These are phyloP conservation scores for Leuciscus waleckii DNA, from an alignment of 2,797 vertebrate species.

Conservation along the genomic window DNA sequence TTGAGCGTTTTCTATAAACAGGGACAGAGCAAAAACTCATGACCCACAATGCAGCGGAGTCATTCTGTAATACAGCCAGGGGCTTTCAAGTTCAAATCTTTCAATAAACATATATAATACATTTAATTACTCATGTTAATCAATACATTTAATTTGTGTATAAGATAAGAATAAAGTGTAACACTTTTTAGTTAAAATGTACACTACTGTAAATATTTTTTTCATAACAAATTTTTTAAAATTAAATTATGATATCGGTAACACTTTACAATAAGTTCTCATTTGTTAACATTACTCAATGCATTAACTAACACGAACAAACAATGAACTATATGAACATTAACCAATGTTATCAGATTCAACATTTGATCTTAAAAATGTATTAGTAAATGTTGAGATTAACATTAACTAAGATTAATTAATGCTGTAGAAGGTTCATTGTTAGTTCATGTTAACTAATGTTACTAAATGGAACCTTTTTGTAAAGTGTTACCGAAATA, in stretches of 20 bases:
- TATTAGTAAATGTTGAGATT: background rate
- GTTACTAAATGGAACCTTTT: background rate
- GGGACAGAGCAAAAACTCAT: slow-evolving; percentile 14
- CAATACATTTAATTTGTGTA: background rate
- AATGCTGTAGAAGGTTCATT: background rate
- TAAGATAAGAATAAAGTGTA: background rate
- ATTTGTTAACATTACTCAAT: background rate
- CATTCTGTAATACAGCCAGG: background rate
- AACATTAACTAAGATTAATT: too few species aligned
- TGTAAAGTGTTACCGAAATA: background rate
- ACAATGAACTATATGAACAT: background rate
- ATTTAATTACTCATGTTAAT: background rate
- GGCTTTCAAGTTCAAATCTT: background rate
- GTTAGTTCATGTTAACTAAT: background rate
- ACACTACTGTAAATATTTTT: background rate
- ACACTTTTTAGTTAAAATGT: background rate
- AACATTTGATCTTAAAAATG: background rate
- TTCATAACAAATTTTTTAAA: too few species aligned
- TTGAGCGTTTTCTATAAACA: slow-evolving; percentile 39
- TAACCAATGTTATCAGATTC: background rate
- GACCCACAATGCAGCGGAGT: slow-evolving; percentile 23
- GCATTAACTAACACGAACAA: background rate
- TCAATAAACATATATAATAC: background rate
- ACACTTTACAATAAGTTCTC: background rate
- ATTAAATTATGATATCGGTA: background rate